phyloP scores from a whole-genome alignment of 2,113 vertebrate species.

The Pelecanoides urinatrix region DNA sequence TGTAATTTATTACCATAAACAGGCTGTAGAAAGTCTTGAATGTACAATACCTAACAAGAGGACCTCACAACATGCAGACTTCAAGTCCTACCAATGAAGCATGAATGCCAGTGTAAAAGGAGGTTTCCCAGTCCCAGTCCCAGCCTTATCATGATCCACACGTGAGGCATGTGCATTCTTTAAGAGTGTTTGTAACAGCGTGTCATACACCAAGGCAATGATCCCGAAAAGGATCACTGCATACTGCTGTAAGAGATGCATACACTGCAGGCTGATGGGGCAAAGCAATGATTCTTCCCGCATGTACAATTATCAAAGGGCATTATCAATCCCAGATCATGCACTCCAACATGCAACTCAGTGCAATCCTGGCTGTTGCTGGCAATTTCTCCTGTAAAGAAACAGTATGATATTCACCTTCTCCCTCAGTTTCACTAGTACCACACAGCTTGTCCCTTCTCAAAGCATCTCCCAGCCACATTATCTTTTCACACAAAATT shows the following conservation, averaged over 20 bases:
- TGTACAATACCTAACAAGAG: background rate
- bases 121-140: background rate
- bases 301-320: background rate
- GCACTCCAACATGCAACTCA: background rate
- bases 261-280: background rate
- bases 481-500: background rate
- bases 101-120: fast-evolving
- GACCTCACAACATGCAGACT: background rate
- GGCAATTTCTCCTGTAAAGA: background rate
- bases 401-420: background rate
- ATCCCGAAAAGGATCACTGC: background rate
- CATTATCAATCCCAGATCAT: background rate
- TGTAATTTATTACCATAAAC: background rate
- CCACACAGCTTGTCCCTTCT: background rate
- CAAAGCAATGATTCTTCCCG: background rate
- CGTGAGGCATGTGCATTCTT: background rate
- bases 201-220: background rate
- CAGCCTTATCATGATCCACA: background rate
- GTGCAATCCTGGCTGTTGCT: background rate
- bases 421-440: background rate
- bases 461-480: fast-evolving
- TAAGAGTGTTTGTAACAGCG: fast-evolving
- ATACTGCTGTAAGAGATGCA: background rate
- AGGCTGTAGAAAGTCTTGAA: background rate
- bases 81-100: background rate